phyloP scores from a whole-genome alignment of 2,888 invertebrate species.

The Mayetiola destructor region DNA sequence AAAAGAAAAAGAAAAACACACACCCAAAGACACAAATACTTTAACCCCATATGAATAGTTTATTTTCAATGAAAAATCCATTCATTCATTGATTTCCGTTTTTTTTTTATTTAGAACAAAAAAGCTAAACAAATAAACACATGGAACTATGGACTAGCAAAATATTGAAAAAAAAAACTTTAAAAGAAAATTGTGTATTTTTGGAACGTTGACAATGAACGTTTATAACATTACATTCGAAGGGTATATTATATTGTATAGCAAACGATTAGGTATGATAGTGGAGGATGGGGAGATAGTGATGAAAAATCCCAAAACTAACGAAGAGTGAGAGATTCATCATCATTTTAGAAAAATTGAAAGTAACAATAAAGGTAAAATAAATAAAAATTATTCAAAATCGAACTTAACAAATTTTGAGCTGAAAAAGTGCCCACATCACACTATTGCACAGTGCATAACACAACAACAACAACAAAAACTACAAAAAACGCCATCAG shows the following conservation, averaged over 20 bases:
- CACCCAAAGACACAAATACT: neutral
- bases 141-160: too few relatives aligned
- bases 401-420: neutral
- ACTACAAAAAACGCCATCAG: too few relatives aligned
- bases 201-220: neutral
- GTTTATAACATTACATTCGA: neutral
- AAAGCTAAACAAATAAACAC: too few relatives aligned
- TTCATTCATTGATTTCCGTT: too few relatives aligned
- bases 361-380: neutral
- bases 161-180: neutral
- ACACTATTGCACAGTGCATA: too few relatives aligned
- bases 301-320: neutral
- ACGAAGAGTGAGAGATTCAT: neutral
- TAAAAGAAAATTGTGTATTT: constrained; percentile 5
- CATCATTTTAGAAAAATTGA: too few relatives aligned
- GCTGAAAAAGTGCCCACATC: too few relatives aligned
- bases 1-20: neutral
- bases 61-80: neutral
- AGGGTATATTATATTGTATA: neutral
- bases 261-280: neutral
- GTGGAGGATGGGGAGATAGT: neutral
- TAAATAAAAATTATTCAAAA: neutral
- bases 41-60: neutral
- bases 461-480: too few relatives aligned
- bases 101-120: too few relatives aligned